These are phyloP conservation scores for Aradophagus sp. DNA, from an alignment of 1,140 invertebrate species.

Conservation along the genomic window DNA sequence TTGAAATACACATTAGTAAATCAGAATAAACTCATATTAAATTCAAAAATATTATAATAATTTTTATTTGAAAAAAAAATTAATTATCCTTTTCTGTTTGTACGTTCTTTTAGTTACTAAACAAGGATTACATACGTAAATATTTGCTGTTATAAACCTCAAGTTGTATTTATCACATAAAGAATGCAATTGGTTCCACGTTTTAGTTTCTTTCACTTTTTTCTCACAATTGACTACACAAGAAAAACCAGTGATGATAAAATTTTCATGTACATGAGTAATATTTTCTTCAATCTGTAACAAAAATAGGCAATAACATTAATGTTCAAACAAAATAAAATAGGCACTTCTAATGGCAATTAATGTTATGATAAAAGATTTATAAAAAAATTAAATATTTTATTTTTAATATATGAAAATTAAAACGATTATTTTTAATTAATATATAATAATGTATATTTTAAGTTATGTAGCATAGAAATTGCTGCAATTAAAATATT, in stretches of 20 bases:
- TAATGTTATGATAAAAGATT: not conserved
- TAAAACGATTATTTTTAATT: no score
- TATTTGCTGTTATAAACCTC: slow-evolving; percentile 60
- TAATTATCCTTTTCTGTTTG: no score
- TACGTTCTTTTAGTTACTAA: no score
- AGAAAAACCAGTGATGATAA: slow-evolving; percentile 59
- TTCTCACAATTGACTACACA: slow-evolving; percentile 66
- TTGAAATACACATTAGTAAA: no score
- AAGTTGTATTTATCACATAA: slow-evolving; percentile 67
- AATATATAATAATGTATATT: no score
- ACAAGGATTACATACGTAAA: slow-evolving; percentile 67
- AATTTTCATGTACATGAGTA: slow-evolving; percentile 62
- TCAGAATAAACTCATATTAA: no score
- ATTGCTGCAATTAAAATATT: no score
- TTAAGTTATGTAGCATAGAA: no score
- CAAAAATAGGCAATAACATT: slow-evolving; percentile 22
- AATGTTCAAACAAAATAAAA: not conserved
- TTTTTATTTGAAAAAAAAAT: no score
- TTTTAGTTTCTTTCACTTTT: slow-evolving; percentile 52
- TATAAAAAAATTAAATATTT: slow-evolving; percentile 3
- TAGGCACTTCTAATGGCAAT: not conserved
- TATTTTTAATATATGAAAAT: no score
- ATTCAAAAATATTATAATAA: no score
- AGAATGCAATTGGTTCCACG: slow-evolving; percentile 47
- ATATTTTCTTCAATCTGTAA: slow-evolving; percentile 67